Evolutionary conservation across 2,113 vertebrate genomes (phyloP).

Genomic region (human): DNA sequence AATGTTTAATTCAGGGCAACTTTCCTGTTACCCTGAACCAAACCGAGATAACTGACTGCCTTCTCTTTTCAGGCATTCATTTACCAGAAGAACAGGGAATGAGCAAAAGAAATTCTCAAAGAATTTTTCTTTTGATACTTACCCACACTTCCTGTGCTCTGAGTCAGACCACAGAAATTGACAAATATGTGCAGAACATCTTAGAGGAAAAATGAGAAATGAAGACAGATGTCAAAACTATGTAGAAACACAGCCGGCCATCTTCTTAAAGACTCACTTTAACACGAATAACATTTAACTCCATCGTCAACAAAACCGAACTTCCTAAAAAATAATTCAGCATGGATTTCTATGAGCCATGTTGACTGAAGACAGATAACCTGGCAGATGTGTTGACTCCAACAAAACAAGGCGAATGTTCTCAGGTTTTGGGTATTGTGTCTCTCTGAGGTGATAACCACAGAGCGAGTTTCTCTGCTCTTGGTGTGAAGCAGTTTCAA

Average conservation of each 20-base stretch:
- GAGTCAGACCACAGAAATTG: conserved; percentile 10
- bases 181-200: not conserved
- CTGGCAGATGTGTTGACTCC: not conserved
- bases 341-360: not conserved
- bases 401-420: not conserved
- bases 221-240: conserved; percentile 26
- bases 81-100: not conserved
- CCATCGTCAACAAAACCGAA: not conserved
- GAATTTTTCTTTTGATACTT: not conserved
- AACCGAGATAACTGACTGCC: not conserved
- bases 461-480: not conserved
- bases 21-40: not conserved
- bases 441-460: not conserved
- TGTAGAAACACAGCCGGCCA: not conserved
- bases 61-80: not conserved
- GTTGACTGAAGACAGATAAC: not conserved
- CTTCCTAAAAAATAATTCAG: not conserved
- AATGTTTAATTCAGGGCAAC: not conserved
- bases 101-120: not conserved
- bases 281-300: not conserved
- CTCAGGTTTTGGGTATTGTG: not conserved
- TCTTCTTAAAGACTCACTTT: not conserved
- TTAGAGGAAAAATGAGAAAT: conserved; percentile 14
- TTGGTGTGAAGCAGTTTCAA: not conserved
- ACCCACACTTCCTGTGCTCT: not conserved